phyloP scores from a whole-genome alignment of 2,888 invertebrate genomes.

The Diarsia brunnea region DNA sequence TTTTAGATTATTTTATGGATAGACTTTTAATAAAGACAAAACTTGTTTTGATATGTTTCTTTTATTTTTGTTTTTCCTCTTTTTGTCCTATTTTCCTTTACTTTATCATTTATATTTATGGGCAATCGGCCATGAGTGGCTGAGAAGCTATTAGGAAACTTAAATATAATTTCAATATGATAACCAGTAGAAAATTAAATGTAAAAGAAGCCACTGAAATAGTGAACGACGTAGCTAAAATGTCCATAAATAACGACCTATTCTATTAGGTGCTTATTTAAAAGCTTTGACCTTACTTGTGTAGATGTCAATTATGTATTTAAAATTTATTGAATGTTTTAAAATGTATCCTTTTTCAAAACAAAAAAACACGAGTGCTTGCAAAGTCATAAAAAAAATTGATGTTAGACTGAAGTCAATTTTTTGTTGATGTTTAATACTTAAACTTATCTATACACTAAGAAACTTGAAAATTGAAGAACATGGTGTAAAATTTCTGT shows the following conservation, averaged over 20 bases:
- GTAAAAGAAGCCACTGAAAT: slow-evolving; percentile 17
- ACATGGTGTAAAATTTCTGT: not conserved
- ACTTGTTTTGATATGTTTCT: slow-evolving; percentile 81
- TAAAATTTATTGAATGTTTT: slow-evolving; percentile 32
- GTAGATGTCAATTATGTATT: slow-evolving; percentile 59
- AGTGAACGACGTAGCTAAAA: slow-evolving; percentile 32
- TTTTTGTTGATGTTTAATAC: slow-evolving; percentile 38
- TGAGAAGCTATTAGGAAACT: slow-evolving; percentile 2
- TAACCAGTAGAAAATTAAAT: slow-evolving; percentile 10
- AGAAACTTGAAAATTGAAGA: not conserved
- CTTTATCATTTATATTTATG: not conserved
- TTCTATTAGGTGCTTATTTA: slow-evolving; percentile 15
- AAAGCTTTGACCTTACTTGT: slow-evolving; percentile 33
- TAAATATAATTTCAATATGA: slow-evolving; percentile 17
- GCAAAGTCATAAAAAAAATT: slow-evolving; percentile 41
- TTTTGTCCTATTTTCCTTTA: slow-evolving; percentile 58
- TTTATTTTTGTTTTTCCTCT: slow-evolving; percentile 75
- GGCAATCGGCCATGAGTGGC: not conserved
- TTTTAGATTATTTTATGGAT: slow-evolving; percentile 88
- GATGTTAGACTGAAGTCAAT: slow-evolving; percentile 54
- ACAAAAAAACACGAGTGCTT: slow-evolving; percentile 35
- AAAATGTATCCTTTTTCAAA: slow-evolving; percentile 5
- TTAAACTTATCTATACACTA: slow-evolving; percentile 18
- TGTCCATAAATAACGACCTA: slow-evolving; percentile 18
- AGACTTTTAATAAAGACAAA: slow-evolving; percentile 88